Base-by-base conservation (phyloP, 2,113 vertebrate species). In the Chlamydotis undulata region DNA sequence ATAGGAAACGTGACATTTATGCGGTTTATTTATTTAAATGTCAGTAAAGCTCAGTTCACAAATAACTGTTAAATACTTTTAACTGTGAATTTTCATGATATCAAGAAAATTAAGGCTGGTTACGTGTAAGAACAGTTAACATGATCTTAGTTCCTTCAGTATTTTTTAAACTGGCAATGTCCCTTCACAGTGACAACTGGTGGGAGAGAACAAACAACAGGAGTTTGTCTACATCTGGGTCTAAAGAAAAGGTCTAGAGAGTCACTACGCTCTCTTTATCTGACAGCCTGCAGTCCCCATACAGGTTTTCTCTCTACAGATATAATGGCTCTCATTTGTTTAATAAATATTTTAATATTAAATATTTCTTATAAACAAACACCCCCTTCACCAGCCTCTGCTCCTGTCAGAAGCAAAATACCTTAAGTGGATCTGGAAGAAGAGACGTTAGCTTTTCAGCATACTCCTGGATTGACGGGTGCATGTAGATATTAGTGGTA, bases 401-500 rank as follows among this genome's bases (percentile, higher is more conserved):
- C 45, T 87, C 35, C 43, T 59, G 35, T 18, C 26, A 49, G 61
- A 57, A 79, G 28, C 31, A 24, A 35, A 28, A 47, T 98, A 99
- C 99, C 99, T 99, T 99, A 16, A 99, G 98, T 12, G 99, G 99
- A 45, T 99, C 98, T 14, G 99, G 99, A 11, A 99, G 65, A 82
- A 98, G 96, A 5, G 98, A 97, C 3, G 97, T 96, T 9, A 99
- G 97, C 94, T 99, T 99, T 93, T 99, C 98, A 41, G 98, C 98
- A 7, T 99, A 99, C 93, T 99, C 98, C 0, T 99, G 98, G 31
- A 99, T 97, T 22, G 97, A 33, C 3, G 99, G 97, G 77, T 98
- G 96, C 87, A 99, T 95, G 89, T 99, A 99, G 97, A 99, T 95
- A 37, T 96, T 93, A 28, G 98, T 98, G 3, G 98, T 99, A 75